Conservation (phyloP, 2,888 invertebrate species). For the Cosmorhoe ocellata region DNA sequence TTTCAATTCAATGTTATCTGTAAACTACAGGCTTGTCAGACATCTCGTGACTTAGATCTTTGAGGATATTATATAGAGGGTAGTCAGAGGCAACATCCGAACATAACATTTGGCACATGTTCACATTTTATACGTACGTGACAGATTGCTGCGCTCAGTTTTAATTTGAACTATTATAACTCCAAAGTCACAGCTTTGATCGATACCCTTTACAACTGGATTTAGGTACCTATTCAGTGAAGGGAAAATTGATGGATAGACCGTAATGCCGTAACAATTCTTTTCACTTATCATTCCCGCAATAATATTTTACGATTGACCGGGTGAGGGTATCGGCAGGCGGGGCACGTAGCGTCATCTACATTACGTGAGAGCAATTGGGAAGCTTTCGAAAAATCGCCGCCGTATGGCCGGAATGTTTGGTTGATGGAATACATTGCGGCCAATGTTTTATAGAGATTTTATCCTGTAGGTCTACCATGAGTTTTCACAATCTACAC, state of each 20-base stretch:
- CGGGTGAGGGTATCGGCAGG: conserved; percentile 21
- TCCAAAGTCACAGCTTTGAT: not conserved
- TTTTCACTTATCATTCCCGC: conserved; percentile 27
- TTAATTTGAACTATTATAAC: no score
- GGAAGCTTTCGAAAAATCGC: conserved; percentile 33
- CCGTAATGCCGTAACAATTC: conserved; percentile 18
- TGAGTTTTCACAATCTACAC: no score
- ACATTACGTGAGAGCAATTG: conserved; percentile 38
- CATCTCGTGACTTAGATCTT: no score
- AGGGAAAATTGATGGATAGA: conserved; percentile 14
- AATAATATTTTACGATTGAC: conserved; percentile 38
- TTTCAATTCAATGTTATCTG: no score
- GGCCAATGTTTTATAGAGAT: no score
- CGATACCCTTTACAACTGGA: not conserved
- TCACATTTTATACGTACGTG: no score
- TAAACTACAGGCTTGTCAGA: no score
- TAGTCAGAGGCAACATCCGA: no score
- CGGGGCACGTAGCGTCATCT: conserved; percentile 37
- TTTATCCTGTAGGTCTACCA: no score
- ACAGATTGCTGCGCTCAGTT: no score
- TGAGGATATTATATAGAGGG: no score
- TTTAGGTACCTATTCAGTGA: conserved; percentile 1
- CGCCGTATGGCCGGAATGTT: conserved; percentile 27
- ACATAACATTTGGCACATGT: no score
- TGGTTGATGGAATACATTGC: conserved; percentile 13